Conservation (phyloP, 2,888 invertebrate species). For the Hemicrepidius hirtus region DNA sequence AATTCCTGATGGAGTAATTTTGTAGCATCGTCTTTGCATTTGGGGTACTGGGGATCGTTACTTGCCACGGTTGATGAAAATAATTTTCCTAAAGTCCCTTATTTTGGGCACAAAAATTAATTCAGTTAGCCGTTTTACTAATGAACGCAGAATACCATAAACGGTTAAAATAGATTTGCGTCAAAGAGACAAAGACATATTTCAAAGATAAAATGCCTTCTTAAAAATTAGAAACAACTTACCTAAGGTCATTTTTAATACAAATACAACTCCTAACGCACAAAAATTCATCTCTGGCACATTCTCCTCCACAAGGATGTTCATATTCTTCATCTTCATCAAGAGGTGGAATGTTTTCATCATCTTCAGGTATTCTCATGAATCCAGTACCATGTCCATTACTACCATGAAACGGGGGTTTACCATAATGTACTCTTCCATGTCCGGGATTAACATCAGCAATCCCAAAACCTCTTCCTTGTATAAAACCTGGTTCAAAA, state of each 20-base stretch:
- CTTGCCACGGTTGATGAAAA: too few species aligned
- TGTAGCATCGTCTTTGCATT: too few species aligned
- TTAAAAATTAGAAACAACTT: constrained; percentile 1
- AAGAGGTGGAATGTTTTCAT: constrained; percentile 54
- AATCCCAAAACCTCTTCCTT: constrained; percentile 60
- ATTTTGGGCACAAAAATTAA: too few species aligned
- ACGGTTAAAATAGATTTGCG: too few species aligned
- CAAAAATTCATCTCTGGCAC: constrained; percentile 74
- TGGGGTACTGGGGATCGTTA: too few species aligned
- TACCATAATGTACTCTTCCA: constrained; percentile 59
- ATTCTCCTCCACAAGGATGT: constrained; percentile 68
- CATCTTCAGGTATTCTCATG: constrained; percentile 68
- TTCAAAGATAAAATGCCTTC: too few species aligned
- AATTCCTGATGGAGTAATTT: too few species aligned
- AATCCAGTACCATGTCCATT: constrained; percentile 57
- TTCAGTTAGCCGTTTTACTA: too few species aligned
- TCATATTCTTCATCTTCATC: constrained; percentile 64
- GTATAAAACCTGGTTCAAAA: constrained; percentile 61
- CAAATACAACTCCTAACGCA: constrained; percentile 80
- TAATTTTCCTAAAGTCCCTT: too few species aligned
- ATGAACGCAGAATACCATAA: too few species aligned
- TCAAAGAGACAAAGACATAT: too few species aligned
- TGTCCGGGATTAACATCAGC: constrained; percentile 50
- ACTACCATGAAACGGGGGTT: constrained; percentile 49
- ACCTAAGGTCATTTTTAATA: constrained; percentile 72